A percentile compares a stretch with the other conserved stretches of the same genome.
Evolutionary conservation across 2,888 invertebrate genomes (phyloP).

Genomic region (Dastarcus helophoroides): DNA sequence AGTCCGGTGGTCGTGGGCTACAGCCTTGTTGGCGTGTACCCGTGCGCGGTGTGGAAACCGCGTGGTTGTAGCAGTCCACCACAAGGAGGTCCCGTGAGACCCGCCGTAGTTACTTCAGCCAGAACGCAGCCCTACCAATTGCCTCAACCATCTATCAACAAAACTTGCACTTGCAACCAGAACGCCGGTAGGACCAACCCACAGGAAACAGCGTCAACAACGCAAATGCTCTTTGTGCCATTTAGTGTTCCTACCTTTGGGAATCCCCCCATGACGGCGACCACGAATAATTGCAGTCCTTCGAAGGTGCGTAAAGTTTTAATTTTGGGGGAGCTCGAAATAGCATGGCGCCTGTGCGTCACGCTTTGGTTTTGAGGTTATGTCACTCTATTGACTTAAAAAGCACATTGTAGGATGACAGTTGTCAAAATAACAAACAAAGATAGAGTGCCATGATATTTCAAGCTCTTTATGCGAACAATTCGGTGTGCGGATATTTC

Average conservation of each 20-base stretch:
- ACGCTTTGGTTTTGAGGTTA: too few species aligned
- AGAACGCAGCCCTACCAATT: conserved; percentile 11
- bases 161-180: conserved; percentile 29
- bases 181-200: conserved; percentile 15
- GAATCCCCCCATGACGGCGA: conserved; percentile 34
- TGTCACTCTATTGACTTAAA: too few species aligned
- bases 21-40: conserved; percentile 45
- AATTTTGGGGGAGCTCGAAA: too few species aligned
- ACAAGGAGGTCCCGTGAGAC: conserved; percentile 13
- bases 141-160: too few species aligned
- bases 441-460: too few species aligned
- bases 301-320: conserved; percentile 30
- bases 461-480: too few species aligned
- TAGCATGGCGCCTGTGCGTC: too few species aligned
- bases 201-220: conserved; percentile 22
- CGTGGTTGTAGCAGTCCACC: conserved; percentile 11
- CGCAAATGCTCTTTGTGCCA: conserved; percentile 41
- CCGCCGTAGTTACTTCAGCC: conserved; percentile 9
- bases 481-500: too few species aligned
- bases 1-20: conserved; percentile 39
- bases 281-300: conserved; percentile 34
- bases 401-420: too few species aligned
- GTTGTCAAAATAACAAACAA: too few species aligned
- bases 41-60: conserved; percentile 37
- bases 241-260: conserved; percentile 37